Evolutionary conservation across 2,113 vertebrate species (phyloP).

Genomic region (Camelus dromedarius): DNA sequence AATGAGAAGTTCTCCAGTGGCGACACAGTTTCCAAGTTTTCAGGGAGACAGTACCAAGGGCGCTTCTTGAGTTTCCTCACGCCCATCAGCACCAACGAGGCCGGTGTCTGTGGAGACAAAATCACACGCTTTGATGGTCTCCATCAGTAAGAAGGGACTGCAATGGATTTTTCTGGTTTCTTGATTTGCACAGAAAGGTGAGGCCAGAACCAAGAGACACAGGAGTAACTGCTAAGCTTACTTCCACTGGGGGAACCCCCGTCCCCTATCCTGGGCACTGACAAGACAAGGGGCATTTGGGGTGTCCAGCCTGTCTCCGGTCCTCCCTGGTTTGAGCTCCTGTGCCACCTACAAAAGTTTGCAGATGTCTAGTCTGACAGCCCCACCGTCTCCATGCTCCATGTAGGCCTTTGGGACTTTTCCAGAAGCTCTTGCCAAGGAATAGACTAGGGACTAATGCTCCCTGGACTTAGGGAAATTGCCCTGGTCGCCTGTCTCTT

Average conservation of each 20-base stretch:
- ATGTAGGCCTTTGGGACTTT: neutral
- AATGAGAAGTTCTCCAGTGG: neutral
- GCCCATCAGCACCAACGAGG: neutral
- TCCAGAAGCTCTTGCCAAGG: neutral
- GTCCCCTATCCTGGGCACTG: fast-evolving
- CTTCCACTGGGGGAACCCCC: neutral
- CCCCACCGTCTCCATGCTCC: fast-evolving
- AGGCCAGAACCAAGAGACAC: neutral
- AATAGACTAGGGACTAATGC: fast-evolving
- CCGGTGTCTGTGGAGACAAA: neutral
- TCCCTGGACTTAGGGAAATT: neutral
- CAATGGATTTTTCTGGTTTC: neutral
- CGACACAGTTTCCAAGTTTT: neutral
- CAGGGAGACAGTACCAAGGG: neutral
- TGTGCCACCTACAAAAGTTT: fast-evolving
- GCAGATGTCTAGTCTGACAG: fast-evolving
- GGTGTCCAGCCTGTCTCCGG: neutral
- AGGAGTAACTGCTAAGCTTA: neutral
- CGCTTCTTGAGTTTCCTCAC: neutral
- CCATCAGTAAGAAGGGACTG: neutral
- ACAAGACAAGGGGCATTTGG: neutral
- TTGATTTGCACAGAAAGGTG: neutral
- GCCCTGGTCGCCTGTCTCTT: neutral
- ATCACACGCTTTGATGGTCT: neutral
- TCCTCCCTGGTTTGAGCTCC: neutral